Percentiles rank a stretch among this genome's conserved stretches.
Conservation (phyloP, 2,888 invertebrate genomes). For the Spodoptera exigua region DNA sequence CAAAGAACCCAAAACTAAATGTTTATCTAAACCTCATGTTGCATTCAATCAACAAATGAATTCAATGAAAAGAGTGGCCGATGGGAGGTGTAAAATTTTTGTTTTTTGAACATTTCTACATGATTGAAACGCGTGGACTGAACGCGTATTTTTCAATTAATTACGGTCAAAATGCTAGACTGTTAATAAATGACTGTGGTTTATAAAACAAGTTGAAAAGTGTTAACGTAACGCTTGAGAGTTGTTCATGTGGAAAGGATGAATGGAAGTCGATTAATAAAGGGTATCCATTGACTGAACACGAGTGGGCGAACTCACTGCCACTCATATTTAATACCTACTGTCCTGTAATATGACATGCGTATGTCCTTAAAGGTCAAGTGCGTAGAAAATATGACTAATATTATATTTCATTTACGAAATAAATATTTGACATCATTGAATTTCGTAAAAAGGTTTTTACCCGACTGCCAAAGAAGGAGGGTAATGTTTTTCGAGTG, state of each 20-base stretch:
- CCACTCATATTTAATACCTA: slow-evolving; percentile 12
- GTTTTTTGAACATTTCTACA: too few species aligned
- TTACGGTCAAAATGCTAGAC: not conserved
- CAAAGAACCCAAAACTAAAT: too few species aligned
- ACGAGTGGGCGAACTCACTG: slow-evolving; percentile 10
- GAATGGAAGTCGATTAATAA: slow-evolving; percentile 38
- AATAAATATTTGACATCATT: too few species aligned
- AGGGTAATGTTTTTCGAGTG: too few species aligned
- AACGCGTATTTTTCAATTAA: not conserved
- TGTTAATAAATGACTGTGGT: not conserved
- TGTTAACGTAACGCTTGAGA: slow-evolving; percentile 5
- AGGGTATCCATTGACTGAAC: slow-evolving; percentile 18
- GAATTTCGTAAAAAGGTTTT: too few species aligned
- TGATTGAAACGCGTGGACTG: not conserved
- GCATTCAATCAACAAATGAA: too few species aligned
- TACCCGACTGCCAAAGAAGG: too few species aligned
- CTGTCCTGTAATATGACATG: slow-evolving; percentile 13
- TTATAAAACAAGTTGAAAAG: slow-evolving; percentile 1
- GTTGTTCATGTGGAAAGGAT: slow-evolving; percentile 8
- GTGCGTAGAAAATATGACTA: not conserved
- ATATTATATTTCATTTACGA: too few species aligned
- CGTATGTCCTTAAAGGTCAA: slow-evolving; percentile 32
- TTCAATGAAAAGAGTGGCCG: too few species aligned
- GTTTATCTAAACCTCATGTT: too few species aligned
- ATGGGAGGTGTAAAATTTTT: too few species aligned